Evolutionary conservation across 1,140 invertebrate genomes (phyloP), one percentile per base, ranked within the genome.

Genomic region (Calosoma granatense): DNA sequence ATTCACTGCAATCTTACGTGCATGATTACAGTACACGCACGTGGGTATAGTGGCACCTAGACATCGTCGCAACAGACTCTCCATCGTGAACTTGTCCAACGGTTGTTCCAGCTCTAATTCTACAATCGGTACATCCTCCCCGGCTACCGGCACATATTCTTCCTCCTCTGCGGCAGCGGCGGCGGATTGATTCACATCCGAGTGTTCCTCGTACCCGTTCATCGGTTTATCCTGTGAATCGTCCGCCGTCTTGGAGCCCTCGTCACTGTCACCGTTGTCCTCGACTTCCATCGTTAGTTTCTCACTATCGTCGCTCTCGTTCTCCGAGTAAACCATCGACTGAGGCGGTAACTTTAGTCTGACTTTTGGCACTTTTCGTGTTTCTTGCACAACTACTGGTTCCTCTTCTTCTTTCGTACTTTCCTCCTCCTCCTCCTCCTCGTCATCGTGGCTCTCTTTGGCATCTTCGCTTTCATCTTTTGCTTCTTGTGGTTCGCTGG

Each of bases 11-110:
- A 92, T 88, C 59, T 85, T 82, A 19, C 85, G 76, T 0, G 86
- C 87, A 73, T 91, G 87, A 67, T 89, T 88, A 64, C 89, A 92
- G 66, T 89, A 92, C 22, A 89, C 77, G 69, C 90, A 92, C 22
- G 74, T 76, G 2, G 77, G 72, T 64, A 81, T 81, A 0, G 86
- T 85, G 1, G 78, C 78, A 57, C 77, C 74, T 20, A 90, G 74
- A 68, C 87, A 89, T 57, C 82, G 80, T 68, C 86, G 85, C 9
- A 90, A 62, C 54, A 91, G 72, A 36, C 84, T 78, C 58, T 84
- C 79, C 52, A 86, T 74, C 26, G 82, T 78, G 70, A 88, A 82
- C 63, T 79, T 84, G 61, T 89, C 86, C 36, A 90, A 67, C 2
- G 83, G 82, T 43, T 80, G 81, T 60, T 88, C 82, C 9, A 91